phyloP scores from a whole-genome alignment of 2,797 vertebrate species.

The Myotis findleyi region DNA sequence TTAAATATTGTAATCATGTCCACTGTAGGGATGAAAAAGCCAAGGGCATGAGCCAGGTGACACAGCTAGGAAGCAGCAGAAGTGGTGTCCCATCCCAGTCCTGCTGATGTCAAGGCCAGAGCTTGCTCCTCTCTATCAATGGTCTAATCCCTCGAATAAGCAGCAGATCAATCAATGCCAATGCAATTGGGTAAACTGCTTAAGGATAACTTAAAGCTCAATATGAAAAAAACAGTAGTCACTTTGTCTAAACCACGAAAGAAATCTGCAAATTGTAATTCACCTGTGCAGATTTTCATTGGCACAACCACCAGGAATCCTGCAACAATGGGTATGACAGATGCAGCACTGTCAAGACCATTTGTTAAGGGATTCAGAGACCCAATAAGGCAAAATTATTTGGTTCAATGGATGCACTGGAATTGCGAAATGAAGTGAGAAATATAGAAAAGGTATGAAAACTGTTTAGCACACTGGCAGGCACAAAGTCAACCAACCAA shows the following conservation, averaged over 20 bases:
- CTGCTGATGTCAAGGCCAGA: conserved; percentile 32
- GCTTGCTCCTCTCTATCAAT: not conserved
- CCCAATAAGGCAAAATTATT: conserved; percentile 62
- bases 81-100: not conserved
- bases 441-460: conserved; percentile 5
- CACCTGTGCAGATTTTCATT: conserved; percentile 62
- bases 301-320: conserved; percentile 41
- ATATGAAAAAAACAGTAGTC: not conserved
- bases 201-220: conserved; percentile 45
- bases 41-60: conserved; percentile 50
- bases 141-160: conserved; percentile 52
- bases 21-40: conserved; percentile 6
- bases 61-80: conserved; percentile 50
- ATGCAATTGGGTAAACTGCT: conserved; percentile 16
- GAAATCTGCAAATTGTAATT: conserved; percentile 50
- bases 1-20: conserved; percentile 69
- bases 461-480: not conserved
- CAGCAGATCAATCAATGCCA: conserved; percentile 31
- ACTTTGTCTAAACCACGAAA: conserved; percentile 17
- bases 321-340: conserved; percentile 50
- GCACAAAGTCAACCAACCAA: conserved; percentile 18
- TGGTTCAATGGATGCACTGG: not conserved
- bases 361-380: conserved; percentile 69
- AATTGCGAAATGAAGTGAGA: conserved; percentile 58
- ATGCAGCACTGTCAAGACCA: conserved; percentile 63